Evolutionary conservation across 2,888 invertebrate genomes (phyloP), one percentile per base, ranked within the genome.

Genomic region (Ceraclea dissimilis): DNA sequence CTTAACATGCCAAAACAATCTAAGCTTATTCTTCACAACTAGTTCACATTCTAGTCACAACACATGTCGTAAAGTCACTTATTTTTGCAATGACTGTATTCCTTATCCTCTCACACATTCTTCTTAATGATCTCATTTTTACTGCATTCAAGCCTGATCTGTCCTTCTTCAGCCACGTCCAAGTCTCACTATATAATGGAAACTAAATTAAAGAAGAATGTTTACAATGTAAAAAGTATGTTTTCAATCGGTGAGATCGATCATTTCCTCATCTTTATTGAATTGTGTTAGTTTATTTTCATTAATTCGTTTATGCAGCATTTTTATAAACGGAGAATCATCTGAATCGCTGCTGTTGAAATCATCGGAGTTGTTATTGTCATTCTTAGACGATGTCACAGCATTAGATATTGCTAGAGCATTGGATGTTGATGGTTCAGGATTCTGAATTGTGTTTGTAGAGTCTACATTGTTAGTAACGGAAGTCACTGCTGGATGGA

Each of bases 281-380:
- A 39, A 4, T 13, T 39, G 39, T 16, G 8, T 13, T n/a, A n/a
- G n/a, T n/a, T n/a, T n/a, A n/a, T n/a, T n/a, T 13, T 39, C 39
- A 39, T 13, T 39, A 2, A 55, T 46, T 50, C 49, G 50, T 21
- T 46, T 50, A 44, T 19, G 13, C 2, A 55, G 46, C 55, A 55
- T 50, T 21, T 33, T 55, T 17, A 55, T 46, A 31, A 55, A 55
- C 1, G 55, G 55, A 2, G 50, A 55, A 33, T 44, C 50, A 16
- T 55, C 50, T 19, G 49, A 49, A 49, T 49, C 19, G 17, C 31
- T 19, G 16, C 13, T 8, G 13, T 39, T 13, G 31, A 8, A 6
- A 31, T 31, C 31, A 8, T 11, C 31, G 6, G 8, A 6, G 13
- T 8, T 13, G 4, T 6, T 10, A 17, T 17, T 34, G 26, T n/a